phyloP scores from a whole-genome alignment of 1,140 invertebrate species.

The Oncopeltus fasciatus region DNA sequence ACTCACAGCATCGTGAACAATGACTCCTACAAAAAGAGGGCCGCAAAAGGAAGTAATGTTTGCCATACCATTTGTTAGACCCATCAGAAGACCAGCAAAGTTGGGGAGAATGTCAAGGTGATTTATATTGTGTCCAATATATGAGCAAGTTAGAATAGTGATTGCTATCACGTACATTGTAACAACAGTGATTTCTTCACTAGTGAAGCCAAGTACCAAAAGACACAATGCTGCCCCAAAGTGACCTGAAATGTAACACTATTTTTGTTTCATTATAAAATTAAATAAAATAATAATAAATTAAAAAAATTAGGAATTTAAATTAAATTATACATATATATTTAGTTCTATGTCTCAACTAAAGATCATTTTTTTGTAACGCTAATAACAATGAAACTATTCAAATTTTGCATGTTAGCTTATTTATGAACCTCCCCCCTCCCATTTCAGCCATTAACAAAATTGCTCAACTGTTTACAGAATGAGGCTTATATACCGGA shows the following conservation, averaged over 20 bases:
- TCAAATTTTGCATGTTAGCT: background rate
- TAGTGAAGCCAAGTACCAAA: conserved; percentile 47
- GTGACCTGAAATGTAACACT: conserved; percentile 16
- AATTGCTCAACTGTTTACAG: too few species aligned
- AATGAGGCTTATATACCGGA: too few species aligned
- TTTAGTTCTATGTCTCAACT: background rate
- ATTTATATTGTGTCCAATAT: conserved; percentile 40
- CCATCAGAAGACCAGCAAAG: conserved; percentile 54
- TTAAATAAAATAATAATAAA: background rate
- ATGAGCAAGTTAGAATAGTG: conserved; percentile 45
- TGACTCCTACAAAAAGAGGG: conserved; percentile 39
- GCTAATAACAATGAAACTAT: background rate
- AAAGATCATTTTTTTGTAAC: background rate
- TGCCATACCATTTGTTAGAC: conserved; percentile 60
- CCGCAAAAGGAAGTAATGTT: conserved; percentile 58
- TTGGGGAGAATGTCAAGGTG: conserved; percentile 58
- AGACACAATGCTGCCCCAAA: conserved; percentile 34
- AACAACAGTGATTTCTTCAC: conserved; percentile 38
- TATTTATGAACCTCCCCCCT: background rate
- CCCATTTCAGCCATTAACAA: background rate
- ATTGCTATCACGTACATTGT: conserved; percentile 31
- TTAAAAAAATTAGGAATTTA: background rate
- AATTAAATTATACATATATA: background rate
- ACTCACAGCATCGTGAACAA: conserved; percentile 31
- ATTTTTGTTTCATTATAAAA: background rate